Evolutionary conservation across 1,140 invertebrate species (phyloP).

Genomic region (Caerostris extrusa): DNA sequence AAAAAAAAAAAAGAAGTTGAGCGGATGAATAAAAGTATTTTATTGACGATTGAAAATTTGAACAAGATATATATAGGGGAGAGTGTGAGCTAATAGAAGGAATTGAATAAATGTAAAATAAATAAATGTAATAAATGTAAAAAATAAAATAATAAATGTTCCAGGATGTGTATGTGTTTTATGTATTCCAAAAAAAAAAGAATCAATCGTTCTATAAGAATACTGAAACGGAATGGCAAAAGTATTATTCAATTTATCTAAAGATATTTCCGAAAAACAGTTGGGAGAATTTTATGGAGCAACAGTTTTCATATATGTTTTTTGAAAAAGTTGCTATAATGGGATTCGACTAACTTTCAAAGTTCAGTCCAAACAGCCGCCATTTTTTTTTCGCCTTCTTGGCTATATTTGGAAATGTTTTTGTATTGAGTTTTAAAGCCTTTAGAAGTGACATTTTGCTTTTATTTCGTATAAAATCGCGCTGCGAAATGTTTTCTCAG

Average conservation of each 20-base stretch:
- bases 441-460: neutral
- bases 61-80: too few species aligned
- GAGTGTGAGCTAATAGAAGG: too few species aligned
- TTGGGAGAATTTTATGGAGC: neutral
- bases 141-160: neutral
- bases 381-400: neutral
- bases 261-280: neutral
- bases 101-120: too few species aligned
- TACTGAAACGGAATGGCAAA: neutral
- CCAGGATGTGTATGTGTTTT: neutral
- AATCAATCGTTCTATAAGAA: neutral
- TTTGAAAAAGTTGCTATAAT: neutral
- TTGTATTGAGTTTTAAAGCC: neutral
- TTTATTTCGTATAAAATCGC: too few species aligned
- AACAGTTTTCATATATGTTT: neutral
- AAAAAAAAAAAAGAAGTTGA: too few species aligned
- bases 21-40: too few species aligned
- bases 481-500: too few species aligned
- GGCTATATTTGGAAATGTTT: neutral
- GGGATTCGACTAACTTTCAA: neutral
- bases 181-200: neutral
- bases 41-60: too few species aligned
- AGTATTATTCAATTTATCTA: neutral
- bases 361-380: neutral
- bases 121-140: too few species aligned